phyloP scores from a whole-genome alignment of 2,888 invertebrate species.

The Frankliniella fusca region DNA sequence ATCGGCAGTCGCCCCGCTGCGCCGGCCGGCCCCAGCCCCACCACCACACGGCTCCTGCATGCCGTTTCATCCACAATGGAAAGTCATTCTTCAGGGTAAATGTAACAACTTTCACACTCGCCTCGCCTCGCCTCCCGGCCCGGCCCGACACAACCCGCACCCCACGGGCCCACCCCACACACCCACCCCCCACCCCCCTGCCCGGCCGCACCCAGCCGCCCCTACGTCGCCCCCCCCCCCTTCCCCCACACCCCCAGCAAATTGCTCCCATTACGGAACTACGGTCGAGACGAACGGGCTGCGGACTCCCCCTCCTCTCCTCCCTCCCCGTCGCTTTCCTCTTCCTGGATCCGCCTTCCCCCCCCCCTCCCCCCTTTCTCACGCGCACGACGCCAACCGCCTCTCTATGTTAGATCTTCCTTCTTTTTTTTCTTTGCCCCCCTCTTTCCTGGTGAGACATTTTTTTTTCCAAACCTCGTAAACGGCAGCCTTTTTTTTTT shows the following conservation, averaged over 20 bases:
- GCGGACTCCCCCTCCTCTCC: background rate
- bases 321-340: background rate
- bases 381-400: too few species aligned
- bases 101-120: constrained; percentile 17
- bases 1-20: background rate
- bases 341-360: background rate
- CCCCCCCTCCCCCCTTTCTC: background rate
- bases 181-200: too few species aligned
- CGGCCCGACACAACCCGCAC: too few species aligned
- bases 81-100: constrained; percentile 16
- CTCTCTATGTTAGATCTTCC: too few species aligned
- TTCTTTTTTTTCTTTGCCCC: too few species aligned
- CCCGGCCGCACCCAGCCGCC: background rate
- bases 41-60: background rate
- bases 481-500: too few species aligned
- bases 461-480: too few species aligned
- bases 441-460: too few species aligned
- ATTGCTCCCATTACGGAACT: constrained; percentile 21
- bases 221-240: background rate
- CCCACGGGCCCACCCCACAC: too few species aligned
- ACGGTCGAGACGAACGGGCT: constrained; percentile 11
- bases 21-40: background rate
- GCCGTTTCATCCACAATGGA: background rate
- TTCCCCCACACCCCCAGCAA: background rate
- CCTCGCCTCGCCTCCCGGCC: background rate